phyloP scores from a whole-genome alignment of 2,888 invertebrate species.

The Scaptomyza parva region DNA sequence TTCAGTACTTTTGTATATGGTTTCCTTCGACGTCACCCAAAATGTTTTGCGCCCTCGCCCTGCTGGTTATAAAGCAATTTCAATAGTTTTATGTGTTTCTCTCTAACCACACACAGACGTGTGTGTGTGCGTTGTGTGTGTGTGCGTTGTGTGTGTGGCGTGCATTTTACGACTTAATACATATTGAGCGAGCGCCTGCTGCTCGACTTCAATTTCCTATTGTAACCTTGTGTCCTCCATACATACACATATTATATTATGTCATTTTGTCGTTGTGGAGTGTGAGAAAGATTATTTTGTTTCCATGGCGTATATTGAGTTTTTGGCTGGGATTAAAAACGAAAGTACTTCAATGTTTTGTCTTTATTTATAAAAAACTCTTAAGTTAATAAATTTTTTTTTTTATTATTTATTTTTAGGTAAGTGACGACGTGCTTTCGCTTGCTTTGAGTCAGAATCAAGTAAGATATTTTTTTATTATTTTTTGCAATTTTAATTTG shows the following conservation, averaged over 20 bases:
- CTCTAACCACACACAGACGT: constrained; percentile 9
- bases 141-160: constrained; percentile 29
- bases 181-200: constrained; percentile 49
- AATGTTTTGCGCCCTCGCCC: background rate
- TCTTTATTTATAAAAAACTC: too few relatives aligned
- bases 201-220: constrained; percentile 45
- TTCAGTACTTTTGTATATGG: constrained; percentile 33
- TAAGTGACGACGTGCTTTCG: constrained; percentile 83
- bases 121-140: constrained; percentile 6
- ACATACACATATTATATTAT: constrained; percentile 14
- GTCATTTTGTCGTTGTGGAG: constrained; percentile 10
- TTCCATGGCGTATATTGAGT: constrained; percentile 9
- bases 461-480: constrained; percentile 70
- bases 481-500: constrained; percentile 15
- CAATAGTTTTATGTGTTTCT: constrained; percentile 68
- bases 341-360: background rate
- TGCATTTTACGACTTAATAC: constrained; percentile 68
- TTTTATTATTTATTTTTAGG: too few relatives aligned
- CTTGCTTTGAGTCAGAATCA: constrained; percentile 82
- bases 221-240: constrained; percentile 22
- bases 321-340: constrained; percentile 4
- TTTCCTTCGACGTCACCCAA: too few relatives aligned
- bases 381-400: too few relatives aligned
- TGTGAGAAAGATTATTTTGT: constrained; percentile 6
- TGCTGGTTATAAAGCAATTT: constrained; percentile 54